phyloP scores from a whole-genome alignment of 2,113 vertebrate genomes.

The Sceloporus tristichus region DNA sequence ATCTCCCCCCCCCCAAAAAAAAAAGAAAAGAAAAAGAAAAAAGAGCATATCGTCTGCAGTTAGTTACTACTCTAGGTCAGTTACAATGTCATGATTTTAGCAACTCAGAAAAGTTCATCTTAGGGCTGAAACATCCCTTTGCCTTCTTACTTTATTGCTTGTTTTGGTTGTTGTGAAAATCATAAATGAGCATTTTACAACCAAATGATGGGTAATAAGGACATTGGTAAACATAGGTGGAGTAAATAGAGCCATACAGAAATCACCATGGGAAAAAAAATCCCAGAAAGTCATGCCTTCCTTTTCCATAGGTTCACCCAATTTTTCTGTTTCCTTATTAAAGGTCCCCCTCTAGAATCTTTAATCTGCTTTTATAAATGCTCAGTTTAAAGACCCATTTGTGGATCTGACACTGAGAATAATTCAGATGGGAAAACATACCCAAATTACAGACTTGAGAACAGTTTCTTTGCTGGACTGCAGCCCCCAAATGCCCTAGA shows the following conservation, averaged over 20 bases:
- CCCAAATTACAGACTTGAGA: not conserved
- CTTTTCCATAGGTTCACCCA: too few relatives aligned
- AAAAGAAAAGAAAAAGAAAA: too few relatives aligned
- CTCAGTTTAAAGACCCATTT: not conserved
- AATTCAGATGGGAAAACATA: not conserved
- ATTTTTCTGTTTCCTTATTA: not conserved
- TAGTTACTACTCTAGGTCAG: not conserved
- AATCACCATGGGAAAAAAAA: not conserved
- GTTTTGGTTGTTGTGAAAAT: slow-evolving; percentile 4
- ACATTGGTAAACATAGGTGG: slow-evolving; percentile 10
- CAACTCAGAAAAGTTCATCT: not conserved
- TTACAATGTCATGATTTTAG: not conserved
- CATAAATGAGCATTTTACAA: slow-evolving; percentile 1
- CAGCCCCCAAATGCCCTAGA: too few relatives aligned
- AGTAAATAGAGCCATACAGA: not conserved
- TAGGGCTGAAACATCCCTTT: not conserved
- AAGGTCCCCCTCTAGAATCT: not conserved
- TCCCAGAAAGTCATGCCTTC: not conserved
- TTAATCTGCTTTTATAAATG: not conserved
- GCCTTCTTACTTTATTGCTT: not conserved
- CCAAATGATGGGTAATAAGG: not conserved
- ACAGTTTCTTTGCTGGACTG: too few relatives aligned
- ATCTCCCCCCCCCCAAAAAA: too few relatives aligned
- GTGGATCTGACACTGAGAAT: not conserved
- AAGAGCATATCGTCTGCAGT: not conserved